Conservation (phyloP, 2,113 vertebrate genomes). For the Pipra filicauda region DNA sequence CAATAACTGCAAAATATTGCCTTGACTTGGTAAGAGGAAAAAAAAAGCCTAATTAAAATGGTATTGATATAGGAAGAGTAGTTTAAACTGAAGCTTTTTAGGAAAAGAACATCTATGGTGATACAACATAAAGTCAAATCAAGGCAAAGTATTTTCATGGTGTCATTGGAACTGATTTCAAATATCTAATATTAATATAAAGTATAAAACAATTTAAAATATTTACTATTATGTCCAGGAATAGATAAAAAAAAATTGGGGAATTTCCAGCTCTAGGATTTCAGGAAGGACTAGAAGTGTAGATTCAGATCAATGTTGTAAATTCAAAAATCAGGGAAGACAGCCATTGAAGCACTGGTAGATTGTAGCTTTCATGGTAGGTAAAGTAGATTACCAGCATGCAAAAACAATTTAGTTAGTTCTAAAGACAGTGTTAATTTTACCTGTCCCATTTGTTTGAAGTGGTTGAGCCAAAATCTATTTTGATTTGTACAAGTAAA, state of each 20-base stretch:
- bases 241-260: background rate
- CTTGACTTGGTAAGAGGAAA: background rate
- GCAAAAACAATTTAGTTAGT: background rate
- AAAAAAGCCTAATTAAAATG: background rate
- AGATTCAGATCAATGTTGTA: background rate
- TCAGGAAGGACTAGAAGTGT: background rate
- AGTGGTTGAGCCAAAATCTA: background rate
- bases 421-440: background rate
- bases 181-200: background rate
- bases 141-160: background rate
- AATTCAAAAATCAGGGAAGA: background rate
- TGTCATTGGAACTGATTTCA: background rate
- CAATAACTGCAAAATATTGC: background rate
- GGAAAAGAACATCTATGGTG: background rate
- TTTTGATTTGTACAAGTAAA: background rate
- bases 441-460: background rate
- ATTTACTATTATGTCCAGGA: background rate
- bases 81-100: background rate
- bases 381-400: background rate
- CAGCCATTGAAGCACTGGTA: background rate
- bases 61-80: background rate
- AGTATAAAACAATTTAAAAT: background rate
- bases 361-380: background rate
- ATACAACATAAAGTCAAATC: background rate
- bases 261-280: background rate